Conservation (phyloP, 2,888 invertebrate genomes). For the Augiades crinisus region DNA sequence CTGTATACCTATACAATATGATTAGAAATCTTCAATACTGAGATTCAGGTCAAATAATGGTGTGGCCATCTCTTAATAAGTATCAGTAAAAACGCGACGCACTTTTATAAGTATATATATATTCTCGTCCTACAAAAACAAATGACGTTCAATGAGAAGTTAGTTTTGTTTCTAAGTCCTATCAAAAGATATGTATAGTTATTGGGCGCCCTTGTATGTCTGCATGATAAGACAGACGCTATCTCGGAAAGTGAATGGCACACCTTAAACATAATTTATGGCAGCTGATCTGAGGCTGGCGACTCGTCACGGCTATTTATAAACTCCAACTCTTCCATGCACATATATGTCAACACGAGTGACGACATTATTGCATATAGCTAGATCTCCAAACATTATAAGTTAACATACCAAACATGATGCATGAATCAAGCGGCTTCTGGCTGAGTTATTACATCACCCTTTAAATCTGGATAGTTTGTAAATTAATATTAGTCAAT, state of each 20-base stretch:
- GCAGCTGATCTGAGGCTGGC: slow-evolving; percentile 39
- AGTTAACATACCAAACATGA: not conserved
- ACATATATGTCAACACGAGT: slow-evolving; percentile 36
- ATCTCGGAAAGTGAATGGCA: slow-evolving; percentile 38
- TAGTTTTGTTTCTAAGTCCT: not conserved
- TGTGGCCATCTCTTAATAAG: too few species aligned
- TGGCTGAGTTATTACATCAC: too few species aligned
- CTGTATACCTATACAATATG: too few species aligned
- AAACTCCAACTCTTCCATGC: slow-evolving; percentile 42
- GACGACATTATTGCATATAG: slow-evolving; percentile 16
- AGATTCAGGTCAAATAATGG: too few species aligned
- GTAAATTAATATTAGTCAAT: too few species aligned
- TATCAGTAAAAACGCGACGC: too few species aligned
- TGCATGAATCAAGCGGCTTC: not conserved
- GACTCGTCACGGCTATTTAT: slow-evolving; percentile 44
- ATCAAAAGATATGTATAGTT: not conserved
- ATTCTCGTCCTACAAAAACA: too few species aligned
- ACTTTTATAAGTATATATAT: too few species aligned
- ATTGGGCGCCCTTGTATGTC: not conserved
- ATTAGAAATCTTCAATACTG: too few species aligned
- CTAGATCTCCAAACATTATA: slow-evolving; percentile 1
- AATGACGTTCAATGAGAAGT: too few species aligned
- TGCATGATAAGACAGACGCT: slow-evolving; percentile 1
- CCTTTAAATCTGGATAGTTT: too few species aligned
- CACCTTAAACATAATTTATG: slow-evolving; percentile 49